Conservation (phyloP, 2,113 vertebrate genomes). For the Hemibagrus wyckioides region DNA sequence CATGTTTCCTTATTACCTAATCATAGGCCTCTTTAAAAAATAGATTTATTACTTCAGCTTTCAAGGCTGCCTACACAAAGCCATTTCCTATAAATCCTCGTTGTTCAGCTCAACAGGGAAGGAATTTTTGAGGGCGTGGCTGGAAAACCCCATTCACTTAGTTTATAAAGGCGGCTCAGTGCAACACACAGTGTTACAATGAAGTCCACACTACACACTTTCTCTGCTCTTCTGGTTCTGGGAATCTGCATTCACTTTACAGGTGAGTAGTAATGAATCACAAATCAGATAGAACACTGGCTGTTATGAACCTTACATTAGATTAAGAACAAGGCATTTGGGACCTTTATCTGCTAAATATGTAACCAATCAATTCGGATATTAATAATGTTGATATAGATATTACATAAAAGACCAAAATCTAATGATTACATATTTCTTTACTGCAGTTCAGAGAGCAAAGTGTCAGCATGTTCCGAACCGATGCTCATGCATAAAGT, state of each 20-base stretch:
- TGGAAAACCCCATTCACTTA: conserved; percentile 31
- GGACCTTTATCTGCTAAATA: background rate
- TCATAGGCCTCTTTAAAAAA: background rate
- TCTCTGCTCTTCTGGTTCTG: conserved; percentile 7
- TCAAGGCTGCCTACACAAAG: background rate
- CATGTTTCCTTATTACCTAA: background rate
- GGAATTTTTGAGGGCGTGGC: conserved; percentile 38
- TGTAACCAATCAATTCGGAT: background rate
- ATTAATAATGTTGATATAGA: background rate
- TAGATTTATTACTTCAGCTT: background rate
- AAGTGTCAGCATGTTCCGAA: conserved; percentile 62
- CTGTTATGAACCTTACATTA: background rate
- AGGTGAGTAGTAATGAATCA: background rate
- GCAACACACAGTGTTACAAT: conserved; percentile 34
- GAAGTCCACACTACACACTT: conserved; percentile 25
- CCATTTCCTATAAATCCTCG: background rate
- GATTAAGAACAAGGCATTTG: background rate
- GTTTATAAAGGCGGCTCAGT: conserved; percentile 30
- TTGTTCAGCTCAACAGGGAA: background rate
- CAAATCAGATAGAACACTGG: background rate
- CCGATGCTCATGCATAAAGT: conserved; percentile 66
- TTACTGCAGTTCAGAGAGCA: conserved; percentile 57
- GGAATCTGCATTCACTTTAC: conserved; percentile 17
- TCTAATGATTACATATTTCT: conserved; percentile 4
- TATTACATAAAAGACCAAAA: background rate